Conservation (phyloP, 2,113 vertebrate species). For the Hippocampus comes region DNA sequence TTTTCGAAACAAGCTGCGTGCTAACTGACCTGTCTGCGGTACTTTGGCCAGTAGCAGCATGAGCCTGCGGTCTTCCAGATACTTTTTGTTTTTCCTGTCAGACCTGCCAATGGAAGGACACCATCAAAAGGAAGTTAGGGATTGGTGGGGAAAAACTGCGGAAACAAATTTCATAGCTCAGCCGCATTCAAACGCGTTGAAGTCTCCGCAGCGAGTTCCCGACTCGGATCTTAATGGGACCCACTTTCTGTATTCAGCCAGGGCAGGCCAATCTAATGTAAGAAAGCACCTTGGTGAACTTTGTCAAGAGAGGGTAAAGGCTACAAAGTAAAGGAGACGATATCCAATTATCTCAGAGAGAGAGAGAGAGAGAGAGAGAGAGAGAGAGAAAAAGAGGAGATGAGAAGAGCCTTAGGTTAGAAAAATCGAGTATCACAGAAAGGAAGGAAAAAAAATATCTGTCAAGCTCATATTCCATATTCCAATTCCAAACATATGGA, state of each 20-base stretch:
- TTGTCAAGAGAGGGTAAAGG: not conserved
- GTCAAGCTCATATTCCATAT: not conserved
- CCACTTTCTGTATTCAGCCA: not conserved
- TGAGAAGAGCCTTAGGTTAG: slow-evolving; percentile 38
- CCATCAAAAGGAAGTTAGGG: slow-evolving; percentile 8
- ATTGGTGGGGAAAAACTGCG: not conserved
- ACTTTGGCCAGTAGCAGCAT: slow-evolving; percentile 71
- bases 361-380: slow-evolving; percentile 13
- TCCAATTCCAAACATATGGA: too few relatives aligned
- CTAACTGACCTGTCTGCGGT: slow-evolving; percentile 80
- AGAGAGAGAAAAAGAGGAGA: slow-evolving; percentile 9
- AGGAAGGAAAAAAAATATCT: slow-evolving; percentile 4
- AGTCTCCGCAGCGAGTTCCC: not conserved
- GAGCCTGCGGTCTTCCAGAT: slow-evolving; percentile 71
- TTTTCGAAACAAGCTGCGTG: slow-evolving; percentile 1
- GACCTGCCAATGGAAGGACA: slow-evolving; percentile 46
- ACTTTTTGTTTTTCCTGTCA: slow-evolving; percentile 56
- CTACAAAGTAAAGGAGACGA: slow-evolving; percentile 27
- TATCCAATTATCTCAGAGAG: slow-evolving; percentile 57
- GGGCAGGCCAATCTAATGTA: not conserved
- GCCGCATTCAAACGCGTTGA: not conserved
- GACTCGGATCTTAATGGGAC: not conserved
- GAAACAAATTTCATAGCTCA: not conserved
- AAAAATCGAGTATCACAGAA: slow-evolving; percentile 14
- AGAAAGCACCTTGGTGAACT: not conserved